phyloP scores from a whole-genome alignment of 2,113 vertebrate species.

The Platysteira castanea region DNA sequence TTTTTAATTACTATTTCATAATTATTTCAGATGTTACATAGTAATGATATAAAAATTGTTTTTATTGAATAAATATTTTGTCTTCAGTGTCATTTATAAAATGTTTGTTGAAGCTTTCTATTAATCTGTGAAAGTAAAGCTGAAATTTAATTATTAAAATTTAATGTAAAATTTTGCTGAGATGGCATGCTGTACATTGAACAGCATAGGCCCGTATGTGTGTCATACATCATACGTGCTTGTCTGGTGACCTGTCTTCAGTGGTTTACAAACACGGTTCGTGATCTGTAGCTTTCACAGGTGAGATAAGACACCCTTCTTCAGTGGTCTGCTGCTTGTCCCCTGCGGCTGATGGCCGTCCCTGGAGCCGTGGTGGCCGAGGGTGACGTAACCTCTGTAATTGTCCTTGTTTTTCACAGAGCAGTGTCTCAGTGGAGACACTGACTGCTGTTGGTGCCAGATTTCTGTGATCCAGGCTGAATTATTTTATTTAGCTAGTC shows the following conservation, averaged over 20 bases:
- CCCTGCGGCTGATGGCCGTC: not conserved
- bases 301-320: not conserved
- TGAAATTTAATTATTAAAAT: not conserved
- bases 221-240: not conserved
- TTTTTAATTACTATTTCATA: not conserved
- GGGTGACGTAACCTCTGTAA: not conserved
- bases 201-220: accelerated
- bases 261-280: not conserved
- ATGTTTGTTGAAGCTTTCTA: not conserved
- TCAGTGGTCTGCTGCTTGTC: not conserved
- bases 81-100: not conserved
- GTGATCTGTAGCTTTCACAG: not conserved
- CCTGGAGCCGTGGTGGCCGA: not conserved
- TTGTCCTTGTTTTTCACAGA: not conserved
- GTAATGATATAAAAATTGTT: not conserved
- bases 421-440: not conserved
- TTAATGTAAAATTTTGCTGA: not conserved
- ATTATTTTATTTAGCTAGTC: not conserved
- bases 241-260: not conserved
- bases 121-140: not conserved
- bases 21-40: not conserved
- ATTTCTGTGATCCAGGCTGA: not conserved
- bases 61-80: not conserved
- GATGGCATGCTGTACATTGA: not conserved
- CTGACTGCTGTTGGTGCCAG: not conserved